phyloP scores from a whole-genome alignment of 2,888 invertebrate species.

The Endomychus coccineus region DNA sequence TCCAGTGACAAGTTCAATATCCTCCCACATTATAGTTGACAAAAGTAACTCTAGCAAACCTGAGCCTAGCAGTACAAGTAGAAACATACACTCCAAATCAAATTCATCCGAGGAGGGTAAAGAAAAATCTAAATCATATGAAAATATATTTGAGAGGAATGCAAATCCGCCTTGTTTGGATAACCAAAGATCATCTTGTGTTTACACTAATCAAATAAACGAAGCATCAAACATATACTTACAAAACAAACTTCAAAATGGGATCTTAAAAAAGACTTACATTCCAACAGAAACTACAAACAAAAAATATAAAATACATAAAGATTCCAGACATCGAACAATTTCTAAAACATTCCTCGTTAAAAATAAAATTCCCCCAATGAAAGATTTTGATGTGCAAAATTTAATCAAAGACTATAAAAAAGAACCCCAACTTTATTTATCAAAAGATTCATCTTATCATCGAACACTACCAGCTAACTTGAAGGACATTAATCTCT shows the following conservation, averaged over 20 bases:
- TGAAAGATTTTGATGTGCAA: conserved; percentile 4
- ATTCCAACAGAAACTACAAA: no score
- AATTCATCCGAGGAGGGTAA: conserved; percentile 11
- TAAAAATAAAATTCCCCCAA: conserved; percentile 11
- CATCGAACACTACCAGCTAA: conserved; percentile 36
- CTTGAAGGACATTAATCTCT: conserved; percentile 28
- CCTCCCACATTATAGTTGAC: conserved; percentile 5
- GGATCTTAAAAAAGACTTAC: not conserved
- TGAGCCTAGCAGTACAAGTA: no score
- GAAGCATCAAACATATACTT: not conserved
- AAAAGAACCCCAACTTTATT: conserved; percentile 5
- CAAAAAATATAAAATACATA: no score
- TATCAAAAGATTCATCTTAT: conserved; percentile 16
- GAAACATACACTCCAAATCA: conserved; percentile 3
- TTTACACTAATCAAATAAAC: not conserved
- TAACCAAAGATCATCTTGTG: not conserved
- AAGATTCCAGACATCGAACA: conserved; percentile 14
- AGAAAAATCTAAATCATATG: conserved; percentile 14
- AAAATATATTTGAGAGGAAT: conserved; percentile 12
- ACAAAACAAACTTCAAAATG: not conserved
- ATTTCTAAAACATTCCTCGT: conserved; percentile 13
- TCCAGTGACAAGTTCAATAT: conserved; percentile 4
- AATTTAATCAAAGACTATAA: conserved; percentile 7
- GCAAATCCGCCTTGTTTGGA: not conserved
- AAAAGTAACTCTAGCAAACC: conserved; percentile 7